Conservation (phyloP, 37 sponge, comb jelly and placozoan genomes). For the Aphrocallistes beatrix region DNA sequence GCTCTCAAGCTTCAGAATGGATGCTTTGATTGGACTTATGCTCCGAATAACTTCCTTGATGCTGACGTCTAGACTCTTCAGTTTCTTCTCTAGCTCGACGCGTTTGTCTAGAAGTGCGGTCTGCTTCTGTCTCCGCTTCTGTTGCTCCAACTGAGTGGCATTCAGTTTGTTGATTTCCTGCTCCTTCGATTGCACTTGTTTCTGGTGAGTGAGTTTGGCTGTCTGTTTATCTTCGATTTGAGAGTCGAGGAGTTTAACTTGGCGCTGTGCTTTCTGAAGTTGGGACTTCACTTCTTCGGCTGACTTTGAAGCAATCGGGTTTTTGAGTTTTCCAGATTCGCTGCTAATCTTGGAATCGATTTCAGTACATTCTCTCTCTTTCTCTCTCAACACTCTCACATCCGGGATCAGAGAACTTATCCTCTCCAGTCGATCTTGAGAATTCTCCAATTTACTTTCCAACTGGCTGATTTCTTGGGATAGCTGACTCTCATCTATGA, state of each 20-base stretch:
- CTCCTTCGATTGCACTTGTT: not conserved
- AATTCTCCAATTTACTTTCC: slow-evolving; percentile 31
- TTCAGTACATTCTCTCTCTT: not conserved
- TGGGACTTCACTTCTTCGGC: not conserved
- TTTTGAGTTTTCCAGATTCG: not conserved
- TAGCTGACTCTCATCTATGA: slow-evolving; percentile 27
- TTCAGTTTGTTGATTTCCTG: not conserved
- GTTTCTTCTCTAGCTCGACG: not conserved
- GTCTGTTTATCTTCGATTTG: not conserved
- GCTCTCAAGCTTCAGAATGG: not conserved
- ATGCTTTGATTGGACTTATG: not conserved
- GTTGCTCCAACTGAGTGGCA: not conserved
- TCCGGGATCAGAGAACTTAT: not conserved
- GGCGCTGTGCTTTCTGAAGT: not conserved
- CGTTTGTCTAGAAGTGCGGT: not conserved
- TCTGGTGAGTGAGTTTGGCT: not conserved
- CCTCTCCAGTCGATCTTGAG: not conserved
- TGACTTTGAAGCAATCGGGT: slow-evolving; percentile 12
- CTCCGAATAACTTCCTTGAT: not conserved
- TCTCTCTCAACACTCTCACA: not conserved
- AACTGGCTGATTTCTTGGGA: slow-evolving; percentile 29
- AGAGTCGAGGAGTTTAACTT: not conserved
- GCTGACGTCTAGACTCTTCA: not conserved
- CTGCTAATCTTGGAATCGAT: not conserved
- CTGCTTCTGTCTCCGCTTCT: not conserved